A percentile compares a stretch with the other conserved stretches of the same genome.
Evolutionary conservation across 2,888 invertebrate species (phyloP).

Genomic region (Philereme transversata): DNA sequence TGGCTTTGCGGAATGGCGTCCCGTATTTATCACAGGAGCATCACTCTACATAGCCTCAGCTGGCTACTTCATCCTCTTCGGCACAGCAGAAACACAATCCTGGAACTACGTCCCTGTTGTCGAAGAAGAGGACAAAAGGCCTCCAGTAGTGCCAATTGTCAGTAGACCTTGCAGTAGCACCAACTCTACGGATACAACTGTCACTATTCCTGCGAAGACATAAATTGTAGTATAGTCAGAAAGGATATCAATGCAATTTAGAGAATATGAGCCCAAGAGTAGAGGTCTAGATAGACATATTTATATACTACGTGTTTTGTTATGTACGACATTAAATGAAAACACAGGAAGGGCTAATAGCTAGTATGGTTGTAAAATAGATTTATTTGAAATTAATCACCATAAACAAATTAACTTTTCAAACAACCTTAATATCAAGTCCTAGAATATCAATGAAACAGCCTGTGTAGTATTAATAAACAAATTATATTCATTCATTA

Average conservation of each 20-base stretch:
- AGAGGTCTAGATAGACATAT: background rate
- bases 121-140: constrained; percentile 61
- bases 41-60: constrained; percentile 88
- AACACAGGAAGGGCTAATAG: too few species aligned
- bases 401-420: too few species aligned
- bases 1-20: constrained; percentile 90
- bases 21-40: constrained; percentile 89
- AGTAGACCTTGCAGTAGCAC: constrained; percentile 43
- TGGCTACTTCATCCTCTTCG: constrained; percentile 87
- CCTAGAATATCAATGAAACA: too few species aligned
- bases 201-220: constrained; percentile 69
- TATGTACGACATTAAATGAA: too few species aligned
- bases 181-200: constrained; percentile 57
- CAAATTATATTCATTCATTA: too few species aligned
- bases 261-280: constrained; percentile 33
- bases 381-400: too few species aligned
- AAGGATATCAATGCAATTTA: constrained; percentile 26
- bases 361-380: too few species aligned
- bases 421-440: too few species aligned
- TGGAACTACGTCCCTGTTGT: constrained; percentile 85
- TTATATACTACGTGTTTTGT: too few species aligned
- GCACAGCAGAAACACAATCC: constrained; percentile 87
- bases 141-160: constrained; percentile 34
- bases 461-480: too few species aligned
- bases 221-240: constrained; percentile 39